Percentiles rank a stretch among this genome's conserved stretches.
These are phyloP conservation scores for Campodea augens DNA, from an alignment of 1,140 invertebrate species.

Conservation along the genomic window DNA sequence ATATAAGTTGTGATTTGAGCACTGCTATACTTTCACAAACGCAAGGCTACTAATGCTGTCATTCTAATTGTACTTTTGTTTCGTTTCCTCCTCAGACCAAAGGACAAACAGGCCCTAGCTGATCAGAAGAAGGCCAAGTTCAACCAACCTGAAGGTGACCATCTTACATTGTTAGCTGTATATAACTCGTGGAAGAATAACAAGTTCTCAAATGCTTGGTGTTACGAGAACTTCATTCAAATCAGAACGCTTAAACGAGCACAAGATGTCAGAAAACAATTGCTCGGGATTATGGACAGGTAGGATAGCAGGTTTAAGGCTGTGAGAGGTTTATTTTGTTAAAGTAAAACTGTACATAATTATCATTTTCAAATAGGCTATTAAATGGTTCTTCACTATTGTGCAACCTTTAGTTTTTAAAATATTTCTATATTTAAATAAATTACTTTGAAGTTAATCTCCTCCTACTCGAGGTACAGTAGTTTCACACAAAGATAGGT, in stretches of 20 bases:
- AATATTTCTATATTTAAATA: too few species aligned
- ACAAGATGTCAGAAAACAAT: constrained; percentile 95
- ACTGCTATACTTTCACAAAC: too few species aligned
- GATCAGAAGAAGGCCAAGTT: constrained; percentile 99
- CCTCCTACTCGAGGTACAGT: too few species aligned
- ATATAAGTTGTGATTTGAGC: too few species aligned
- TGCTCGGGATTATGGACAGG: constrained; percentile 94
- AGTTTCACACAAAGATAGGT: too few species aligned
- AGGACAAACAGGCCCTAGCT: constrained; percentile 93
- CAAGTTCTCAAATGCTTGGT: constrained; percentile 98
- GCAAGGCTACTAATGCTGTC: not conserved
- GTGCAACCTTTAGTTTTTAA: too few species aligned
- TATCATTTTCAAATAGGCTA: too few species aligned
- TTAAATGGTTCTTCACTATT: too few species aligned
- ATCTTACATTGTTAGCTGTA: constrained; percentile 90
- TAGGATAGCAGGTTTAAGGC: constrained; percentile 22
- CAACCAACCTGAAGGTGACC: constrained; percentile 96
- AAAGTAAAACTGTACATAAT: too few species aligned
- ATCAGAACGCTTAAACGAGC: constrained; percentile 89
- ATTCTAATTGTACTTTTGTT: constrained; percentile 3
- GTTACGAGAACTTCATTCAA: constrained; percentile 99
- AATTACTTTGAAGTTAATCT: too few species aligned
- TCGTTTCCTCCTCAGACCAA: constrained; percentile 33
- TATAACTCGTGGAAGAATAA: constrained; percentile 99
- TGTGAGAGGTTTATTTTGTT: too few species aligned